These are phyloP conservation scores for Cylloceria caligata DNA, from an alignment of 2,888 invertebrate species.

Conservation along the genomic window DNA sequence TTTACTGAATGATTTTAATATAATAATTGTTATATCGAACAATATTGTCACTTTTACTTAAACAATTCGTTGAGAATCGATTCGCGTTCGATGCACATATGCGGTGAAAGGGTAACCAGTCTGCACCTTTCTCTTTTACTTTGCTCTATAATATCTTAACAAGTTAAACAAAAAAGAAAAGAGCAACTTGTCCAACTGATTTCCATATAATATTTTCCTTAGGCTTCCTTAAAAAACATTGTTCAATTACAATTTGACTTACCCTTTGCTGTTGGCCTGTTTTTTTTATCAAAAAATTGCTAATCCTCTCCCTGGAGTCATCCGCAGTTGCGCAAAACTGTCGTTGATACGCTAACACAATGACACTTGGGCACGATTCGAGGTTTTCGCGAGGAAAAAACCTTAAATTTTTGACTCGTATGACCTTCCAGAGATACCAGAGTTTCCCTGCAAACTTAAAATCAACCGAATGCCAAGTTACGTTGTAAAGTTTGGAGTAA, in stretches of 20 bases:
- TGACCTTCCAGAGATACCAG: neutral
- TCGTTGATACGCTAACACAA: neutral
- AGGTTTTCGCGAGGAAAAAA: neutral
- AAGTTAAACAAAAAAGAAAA: neutral
- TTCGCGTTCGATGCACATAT: neutral
- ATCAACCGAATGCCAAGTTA: conserved; percentile 43
- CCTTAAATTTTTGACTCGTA: neutral
- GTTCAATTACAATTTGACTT: neutral
- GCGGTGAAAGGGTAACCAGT: conserved; percentile 32
- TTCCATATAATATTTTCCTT: neutral
- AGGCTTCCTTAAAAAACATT: neutral
- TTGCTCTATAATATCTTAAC: neutral
- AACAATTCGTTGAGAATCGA: neutral
- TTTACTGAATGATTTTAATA: no score
- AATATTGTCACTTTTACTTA: conserved; percentile 9
- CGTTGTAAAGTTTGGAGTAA: conserved; percentile 37
- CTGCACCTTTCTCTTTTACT: conserved; percentile 50
- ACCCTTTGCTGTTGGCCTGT: neutral
- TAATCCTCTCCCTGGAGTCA: conserved; percentile 10
- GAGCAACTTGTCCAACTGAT: neutral
- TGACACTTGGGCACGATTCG: conserved; percentile 10
- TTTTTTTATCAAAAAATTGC: neutral
- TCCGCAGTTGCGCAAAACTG: conserved; percentile 48
- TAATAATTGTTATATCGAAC: no score
- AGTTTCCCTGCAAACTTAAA: neutral